A percentile compares a stretch with the other conserved stretches of the same genome.
These are phyloP conservation scores for Melanocharis versteri DNA, from an alignment of 2,113 vertebrate species.

Conservation along the genomic window DNA sequence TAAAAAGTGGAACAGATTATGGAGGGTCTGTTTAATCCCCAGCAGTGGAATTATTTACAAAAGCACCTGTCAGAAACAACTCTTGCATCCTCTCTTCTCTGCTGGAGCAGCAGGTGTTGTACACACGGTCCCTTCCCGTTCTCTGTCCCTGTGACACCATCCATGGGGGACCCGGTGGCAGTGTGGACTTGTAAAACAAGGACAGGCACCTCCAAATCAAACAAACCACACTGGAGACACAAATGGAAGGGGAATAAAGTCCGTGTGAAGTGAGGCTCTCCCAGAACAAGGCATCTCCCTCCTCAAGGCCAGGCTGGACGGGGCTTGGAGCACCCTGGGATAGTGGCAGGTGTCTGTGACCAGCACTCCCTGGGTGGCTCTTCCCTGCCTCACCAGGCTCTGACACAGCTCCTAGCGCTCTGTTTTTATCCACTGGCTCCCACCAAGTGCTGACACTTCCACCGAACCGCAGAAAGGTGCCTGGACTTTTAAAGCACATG, in stretches of 20 bases:
- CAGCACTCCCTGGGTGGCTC: neutral
- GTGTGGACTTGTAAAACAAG: neutral
- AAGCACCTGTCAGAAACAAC: neutral
- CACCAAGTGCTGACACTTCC: neutral
- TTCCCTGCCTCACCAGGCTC: neutral
- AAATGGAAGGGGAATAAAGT: neutral
- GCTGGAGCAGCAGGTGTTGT: neutral
- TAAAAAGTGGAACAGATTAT: constrained; percentile 4
- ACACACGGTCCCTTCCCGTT: rapidly evolving
- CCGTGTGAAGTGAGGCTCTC: rapidly evolving
- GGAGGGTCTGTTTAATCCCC: neutral
- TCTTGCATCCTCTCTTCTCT: neutral
- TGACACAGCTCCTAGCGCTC: neutral
- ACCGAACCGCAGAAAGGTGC: neutral
- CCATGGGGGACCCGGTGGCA: neutral
- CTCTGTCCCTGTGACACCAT: rapidly evolving
- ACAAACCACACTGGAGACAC: neutral
- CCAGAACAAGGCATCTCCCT: neutral
- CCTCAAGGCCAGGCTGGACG: neutral
- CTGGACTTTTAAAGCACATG: rapidly evolving
- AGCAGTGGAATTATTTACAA: neutral
- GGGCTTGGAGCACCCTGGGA: neutral
- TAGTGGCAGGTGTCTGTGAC: neutral
- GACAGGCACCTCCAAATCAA: neutral
- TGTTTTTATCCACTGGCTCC: neutral